Evolutionary conservation across 2,888 invertebrate species (phyloP).

Genomic region (Melieria crassipennis): DNA sequence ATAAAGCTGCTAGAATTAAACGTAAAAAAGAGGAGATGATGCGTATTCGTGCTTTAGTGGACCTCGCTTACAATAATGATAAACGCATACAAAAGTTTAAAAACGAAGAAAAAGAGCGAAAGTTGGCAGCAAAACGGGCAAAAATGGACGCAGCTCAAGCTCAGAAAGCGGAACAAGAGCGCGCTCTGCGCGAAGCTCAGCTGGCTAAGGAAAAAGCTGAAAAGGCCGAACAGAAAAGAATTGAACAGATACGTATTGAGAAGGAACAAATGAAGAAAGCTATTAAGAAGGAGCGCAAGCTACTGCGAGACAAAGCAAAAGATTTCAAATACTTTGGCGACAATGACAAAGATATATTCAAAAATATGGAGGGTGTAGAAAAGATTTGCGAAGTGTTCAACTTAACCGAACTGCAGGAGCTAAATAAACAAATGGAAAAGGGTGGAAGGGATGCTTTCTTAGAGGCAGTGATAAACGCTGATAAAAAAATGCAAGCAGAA

Average conservation of each 20-base stretch:
- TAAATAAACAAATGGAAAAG: conserved; percentile 76
- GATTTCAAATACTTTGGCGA: conserved; percentile 80
- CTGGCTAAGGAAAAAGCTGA: conserved; percentile 81
- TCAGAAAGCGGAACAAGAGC: conserved; percentile 84
- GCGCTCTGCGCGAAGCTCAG: conserved; percentile 77
- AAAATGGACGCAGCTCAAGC: conserved; percentile 85
- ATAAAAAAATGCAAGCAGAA: conserved; percentile 82
- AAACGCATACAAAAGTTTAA: conserved; percentile 93
- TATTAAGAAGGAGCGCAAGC: conserved; percentile 87
- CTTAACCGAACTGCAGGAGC: conserved; percentile 76
- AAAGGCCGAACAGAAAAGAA: conserved; percentile 82
- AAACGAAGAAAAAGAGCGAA: conserved; percentile 91
- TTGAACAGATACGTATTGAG: conserved; percentile 85
- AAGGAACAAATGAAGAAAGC: conserved; percentile 86
- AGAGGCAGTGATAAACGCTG: conserved; percentile 75
- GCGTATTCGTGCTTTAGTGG: conserved; percentile 89
- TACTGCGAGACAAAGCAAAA: conserved; percentile 81
- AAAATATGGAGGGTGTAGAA: conserved; percentile 91
- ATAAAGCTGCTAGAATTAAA: conserved; percentile 90
- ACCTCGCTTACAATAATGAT: conserved; percentile 93
- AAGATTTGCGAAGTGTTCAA: conserved; percentile 86
- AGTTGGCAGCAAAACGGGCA: conserved; percentile 88
- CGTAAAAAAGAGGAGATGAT: conserved; percentile 97
- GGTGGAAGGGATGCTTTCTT: conserved; percentile 76
- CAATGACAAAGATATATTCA: conserved; percentile 77